These are phyloP conservation scores for Bos indicus DNA, from an alignment of 2,113 vertebrate genomes.

Conservation along the genomic window DNA sequence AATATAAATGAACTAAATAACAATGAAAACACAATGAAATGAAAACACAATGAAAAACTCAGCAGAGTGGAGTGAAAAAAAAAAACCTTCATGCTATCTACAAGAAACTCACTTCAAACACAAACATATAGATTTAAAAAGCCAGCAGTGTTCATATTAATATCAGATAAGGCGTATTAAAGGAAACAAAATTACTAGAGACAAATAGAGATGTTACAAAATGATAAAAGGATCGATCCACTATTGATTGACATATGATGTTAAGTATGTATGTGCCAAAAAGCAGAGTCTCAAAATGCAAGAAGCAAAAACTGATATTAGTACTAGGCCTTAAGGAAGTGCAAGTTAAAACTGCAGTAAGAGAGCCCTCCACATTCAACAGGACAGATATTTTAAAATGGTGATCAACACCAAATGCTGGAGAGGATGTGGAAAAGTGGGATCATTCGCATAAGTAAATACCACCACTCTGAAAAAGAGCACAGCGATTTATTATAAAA, in stretches of 20 bases:
- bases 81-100: neutral
- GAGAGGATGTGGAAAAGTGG: neutral
- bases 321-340: neutral
- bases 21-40: neutral
- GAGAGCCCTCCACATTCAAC: neutral
- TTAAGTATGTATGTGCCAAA: neutral
- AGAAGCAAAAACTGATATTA: neutral
- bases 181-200: neutral
- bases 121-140: neutral
- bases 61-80: neutral
- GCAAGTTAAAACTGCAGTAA: neutral
- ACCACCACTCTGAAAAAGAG: neutral
- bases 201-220: neutral
- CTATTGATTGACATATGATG: neutral
- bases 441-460: neutral
- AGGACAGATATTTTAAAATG: neutral
- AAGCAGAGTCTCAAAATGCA: neutral
- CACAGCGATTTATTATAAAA: neutral
- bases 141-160: too few species aligned
- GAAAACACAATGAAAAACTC: neutral
- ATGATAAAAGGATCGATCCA: neutral
- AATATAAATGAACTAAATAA: neutral
- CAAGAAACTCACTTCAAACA: neutral
- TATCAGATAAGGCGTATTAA: neutral
- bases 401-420: neutral